Evolutionary conservation across 2,797 vertebrate species (phyloP), one percentile per base, ranked within the genome.

Genomic region (Myoxocephalus aenaeus): DNA sequence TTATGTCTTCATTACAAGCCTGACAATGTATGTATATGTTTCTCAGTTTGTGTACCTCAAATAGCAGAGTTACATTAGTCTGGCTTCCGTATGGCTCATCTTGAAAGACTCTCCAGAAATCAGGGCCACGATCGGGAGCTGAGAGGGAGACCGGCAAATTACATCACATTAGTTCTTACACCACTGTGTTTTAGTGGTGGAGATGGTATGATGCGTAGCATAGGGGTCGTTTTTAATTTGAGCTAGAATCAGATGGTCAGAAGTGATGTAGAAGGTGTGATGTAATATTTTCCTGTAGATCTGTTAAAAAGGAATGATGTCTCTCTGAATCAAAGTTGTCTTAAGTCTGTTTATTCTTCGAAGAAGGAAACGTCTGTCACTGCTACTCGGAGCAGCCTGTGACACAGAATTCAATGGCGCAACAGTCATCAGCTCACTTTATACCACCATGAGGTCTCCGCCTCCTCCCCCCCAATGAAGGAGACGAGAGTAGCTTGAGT

Each of bases 101-200:
- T 69, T 88, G 81, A 79, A 96, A 36, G 59, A 94, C 51, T 80
- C 97, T 95, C 98, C 98, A 99, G 87, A 99, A 97, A 64, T 98
- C 96, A 3, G 98, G 98, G 12, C 98, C 98, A 65, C 65, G 94
- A 70, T 93, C 85, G 54, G 98, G 98, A 88, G 95, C 98, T 99
- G 92, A 73, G 66, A 66, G 73, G 54, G 22, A 90, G 51, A 77
- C 40, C 36, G 0, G 65, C 34, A 73, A 77, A 18, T 17, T 48
- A 69, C 12, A 46, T 80, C 48, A 61, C 46, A 46, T 29, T 2
- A 29, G 58, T 66, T 17, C 10, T 68, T 65, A 29, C 29, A 70
- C 42, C 54, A 63, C 44, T 48, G 11, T 68, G 50, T 66, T 57
- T 22, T 22, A n/a, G 25, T 22, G 65, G 36, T 27, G 32, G 29